Base-by-base conservation (phyloP, 2,888 invertebrate species). In the Galerucella calmariensis region DNA sequence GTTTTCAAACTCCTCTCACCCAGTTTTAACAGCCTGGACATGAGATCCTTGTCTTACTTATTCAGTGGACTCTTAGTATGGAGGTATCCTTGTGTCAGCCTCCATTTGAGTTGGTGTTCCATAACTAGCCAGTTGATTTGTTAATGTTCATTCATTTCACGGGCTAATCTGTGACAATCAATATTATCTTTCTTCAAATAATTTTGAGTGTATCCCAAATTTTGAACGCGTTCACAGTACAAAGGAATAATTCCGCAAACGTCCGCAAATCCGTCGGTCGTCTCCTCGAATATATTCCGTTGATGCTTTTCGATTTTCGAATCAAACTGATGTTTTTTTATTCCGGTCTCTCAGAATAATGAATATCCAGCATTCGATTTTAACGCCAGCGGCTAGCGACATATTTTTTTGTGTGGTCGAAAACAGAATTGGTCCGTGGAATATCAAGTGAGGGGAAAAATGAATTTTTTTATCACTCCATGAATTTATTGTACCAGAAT, bases 381-480 rank as follows among this genome's bases (percentile, higher is more conserved):
- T 56, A 56, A 56, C 20, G 56, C 56, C 56, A 56, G 16, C 16
- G 56, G 56, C 56, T 56, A 56, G 56, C 56, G 56, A 56, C 20
- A 56, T 56, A 56, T 16, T 56, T 56, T 56, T 56, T 56, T 20
- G 1, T 56, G 56, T 56, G 9, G 56, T 56, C 20, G 20, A 56
- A 56, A 56, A 56, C 56, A 56, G 56, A 56, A 9, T 56, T 20
- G 20, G 56, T 56, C 56, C 56, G 56, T 56, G 56, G 10, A 56
- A 56, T 56, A 56, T 16, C 20, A 56, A 56, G 5, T 53, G 16
- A 11, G 35, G 6, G 8, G 8, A 48, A 48, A 51, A 56, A 56
- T 11, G 0, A 56, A 20, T 56, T 20, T 56, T 16, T 20, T 11
- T 20, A 56, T 20, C 20, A 16, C 10, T 56, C 20, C 10, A 56